Percentiles rank a stretch among this genome's conserved stretches.
Conservation (phyloP, 2,888 invertebrate genomes). For the Xestobium rufovillosum region DNA sequence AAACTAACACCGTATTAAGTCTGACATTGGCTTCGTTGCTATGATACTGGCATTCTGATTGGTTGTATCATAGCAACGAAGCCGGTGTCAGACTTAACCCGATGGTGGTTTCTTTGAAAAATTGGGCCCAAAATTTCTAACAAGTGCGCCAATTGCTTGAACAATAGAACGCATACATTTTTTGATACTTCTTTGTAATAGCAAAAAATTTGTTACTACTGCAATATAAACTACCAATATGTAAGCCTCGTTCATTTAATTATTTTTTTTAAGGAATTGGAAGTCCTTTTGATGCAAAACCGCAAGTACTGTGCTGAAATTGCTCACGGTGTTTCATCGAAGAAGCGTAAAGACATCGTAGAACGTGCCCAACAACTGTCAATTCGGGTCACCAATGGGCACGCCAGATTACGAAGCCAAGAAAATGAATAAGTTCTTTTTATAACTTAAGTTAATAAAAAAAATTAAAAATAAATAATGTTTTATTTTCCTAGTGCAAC, state of each 20-base stretch:
- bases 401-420: slow-evolving; percentile 94
- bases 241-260: slow-evolving; percentile 1
- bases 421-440: slow-evolving; percentile 83
- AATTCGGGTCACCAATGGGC: slow-evolving; percentile 92
- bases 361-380: slow-evolving; percentile 94
- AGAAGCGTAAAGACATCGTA: slow-evolving; percentile 92
- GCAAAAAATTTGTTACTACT: too few relatives aligned
- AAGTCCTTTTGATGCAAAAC: slow-evolving; percentile 98
- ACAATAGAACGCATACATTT: too few relatives aligned
- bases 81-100: too few relatives aligned
- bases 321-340: slow-evolving; percentile 95
- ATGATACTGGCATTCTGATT: too few relatives aligned
- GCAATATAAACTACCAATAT: slow-evolving; percentile 3
- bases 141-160: too few relatives aligned
- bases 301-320: slow-evolving; percentile 96
- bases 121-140: too few relatives aligned
- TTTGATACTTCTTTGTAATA: too few relatives aligned
- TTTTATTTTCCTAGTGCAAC: too few relatives aligned
- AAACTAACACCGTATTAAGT: too few relatives aligned
- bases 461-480: slow-evolving; percentile 11
- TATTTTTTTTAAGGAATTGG: slow-evolving; percentile 66
- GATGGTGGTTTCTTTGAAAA: too few relatives aligned
- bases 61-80: too few relatives aligned
- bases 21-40: too few relatives aligned
- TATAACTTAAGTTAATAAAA: slow-evolving; percentile 28